Evolutionary conservation across 2,797 vertebrate genomes (phyloP).

Genomic region (Karalla daura): DNA sequence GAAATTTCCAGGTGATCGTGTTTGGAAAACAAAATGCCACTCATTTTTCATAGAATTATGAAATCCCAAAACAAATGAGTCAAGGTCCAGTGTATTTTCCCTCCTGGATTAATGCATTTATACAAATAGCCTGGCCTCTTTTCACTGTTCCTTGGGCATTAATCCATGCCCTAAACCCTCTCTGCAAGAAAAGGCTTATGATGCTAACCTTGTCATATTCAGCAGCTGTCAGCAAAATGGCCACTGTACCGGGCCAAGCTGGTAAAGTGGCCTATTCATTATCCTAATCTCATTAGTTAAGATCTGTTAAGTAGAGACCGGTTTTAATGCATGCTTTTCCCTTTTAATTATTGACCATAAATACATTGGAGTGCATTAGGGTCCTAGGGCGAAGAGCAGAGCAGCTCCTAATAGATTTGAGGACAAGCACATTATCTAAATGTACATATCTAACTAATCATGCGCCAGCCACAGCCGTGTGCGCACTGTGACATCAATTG

Average conservation of each 20-base stretch:
- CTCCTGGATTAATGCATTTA: conserved; percentile 74
- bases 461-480: conserved; percentile 66
- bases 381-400: conserved; percentile 68
- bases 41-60: conserved; percentile 76
- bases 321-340: conserved; percentile 88
- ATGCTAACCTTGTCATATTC: conserved; percentile 88
- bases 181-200: conserved; percentile 78
- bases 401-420: conserved; percentile 81
- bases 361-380: conserved; percentile 87
- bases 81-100: conserved; percentile 67
- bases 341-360: conserved; percentile 90
- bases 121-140: conserved; percentile 73
- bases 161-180: conserved; percentile 75
- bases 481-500: conserved; percentile 79
- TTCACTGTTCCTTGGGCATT: conserved; percentile 63
- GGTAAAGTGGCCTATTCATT: conserved; percentile 87
- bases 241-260: conserved; percentile 70
- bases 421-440: conserved; percentile 86
- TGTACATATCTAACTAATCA: conserved; percentile 85
- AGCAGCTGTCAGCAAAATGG: conserved; percentile 82
- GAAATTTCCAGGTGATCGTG: conserved; percentile 7
- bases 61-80: conserved; percentile 63
- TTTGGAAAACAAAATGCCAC: conserved; percentile 67
- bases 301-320: conserved; percentile 88
- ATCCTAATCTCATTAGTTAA: conserved; percentile 89